These are phyloP conservation scores for Bembecia ichneumoniformis DNA, from an alignment of 2,888 invertebrate species.

Conservation along the genomic window DNA sequence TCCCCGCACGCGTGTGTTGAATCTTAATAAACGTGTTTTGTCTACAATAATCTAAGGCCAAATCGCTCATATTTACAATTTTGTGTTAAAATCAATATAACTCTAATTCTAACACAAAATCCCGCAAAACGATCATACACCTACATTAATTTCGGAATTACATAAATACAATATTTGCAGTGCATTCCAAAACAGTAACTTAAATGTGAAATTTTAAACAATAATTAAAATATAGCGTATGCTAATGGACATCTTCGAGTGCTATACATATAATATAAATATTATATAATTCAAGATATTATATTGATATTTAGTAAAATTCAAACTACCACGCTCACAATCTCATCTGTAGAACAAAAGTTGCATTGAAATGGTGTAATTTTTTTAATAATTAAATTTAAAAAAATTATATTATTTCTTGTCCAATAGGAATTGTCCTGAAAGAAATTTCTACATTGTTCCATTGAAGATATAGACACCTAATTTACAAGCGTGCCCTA, in stretches of 20 bases:
- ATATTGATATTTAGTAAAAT: too few species aligned
- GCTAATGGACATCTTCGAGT: constrained; percentile 40
- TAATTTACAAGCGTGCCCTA: too few species aligned
- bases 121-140: constrained; percentile 46
- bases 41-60: constrained; percentile 62
- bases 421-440: too few species aligned
- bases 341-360: too few species aligned
- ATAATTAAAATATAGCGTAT: constrained; percentile 43
- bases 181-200: constrained; percentile 60
- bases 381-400: too few species aligned
- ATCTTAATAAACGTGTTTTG: constrained; percentile 33
- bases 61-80: constrained; percentile 63
- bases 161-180: constrained; percentile 57
- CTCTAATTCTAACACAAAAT: constrained; percentile 49
- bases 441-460: too few species aligned
- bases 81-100: constrained; percentile 41
- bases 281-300: too few species aligned
- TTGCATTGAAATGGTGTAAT: too few species aligned
- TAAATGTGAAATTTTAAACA: constrained; percentile 23
- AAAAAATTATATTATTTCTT: too few species aligned
- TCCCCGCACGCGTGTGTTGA: constrained; percentile 44
- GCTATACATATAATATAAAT: not conserved
- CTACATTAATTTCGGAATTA: constrained; percentile 18
- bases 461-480: too few species aligned
- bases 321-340: too few species aligned